Percentiles rank a stretch among this genome's conserved stretches.
phyloP scores from a whole-genome alignment of 2,113 vertebrate genomes.

The Otis tarda region DNA sequence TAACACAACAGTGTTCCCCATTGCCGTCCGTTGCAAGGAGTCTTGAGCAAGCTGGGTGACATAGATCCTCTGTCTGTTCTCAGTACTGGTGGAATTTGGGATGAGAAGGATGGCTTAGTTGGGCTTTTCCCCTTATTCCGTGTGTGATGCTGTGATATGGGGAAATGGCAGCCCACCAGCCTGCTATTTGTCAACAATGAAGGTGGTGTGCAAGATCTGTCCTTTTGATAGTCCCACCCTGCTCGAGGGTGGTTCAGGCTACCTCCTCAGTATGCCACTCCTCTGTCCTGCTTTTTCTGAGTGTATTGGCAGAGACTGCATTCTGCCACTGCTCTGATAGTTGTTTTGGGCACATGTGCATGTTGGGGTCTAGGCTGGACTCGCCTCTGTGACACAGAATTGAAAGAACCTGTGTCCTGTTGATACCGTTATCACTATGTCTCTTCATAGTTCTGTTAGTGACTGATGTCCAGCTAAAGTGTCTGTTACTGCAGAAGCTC shows the following conservation, averaged over 20 bases:
- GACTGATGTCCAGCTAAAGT: neutral
- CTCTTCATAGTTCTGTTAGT: neutral
- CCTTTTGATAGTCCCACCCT: neutral
- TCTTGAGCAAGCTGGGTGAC: neutral
- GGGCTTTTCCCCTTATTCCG: neutral
- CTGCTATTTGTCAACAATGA: neutral
- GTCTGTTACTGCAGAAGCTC: neutral
- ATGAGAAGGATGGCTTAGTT: neutral
- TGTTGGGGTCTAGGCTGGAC: neutral
- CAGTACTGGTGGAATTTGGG: neutral
- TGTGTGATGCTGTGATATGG: neutral
- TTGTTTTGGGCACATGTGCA: neutral
- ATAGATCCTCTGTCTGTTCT: neutral
- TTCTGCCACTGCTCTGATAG: neutral
- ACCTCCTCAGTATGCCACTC: fast-evolving
- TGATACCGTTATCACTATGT: neutral
- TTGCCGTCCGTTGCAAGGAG: neutral
- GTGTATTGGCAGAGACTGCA: neutral
- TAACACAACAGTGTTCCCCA: neutral
- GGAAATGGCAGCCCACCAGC: neutral
- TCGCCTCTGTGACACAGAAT: neutral
- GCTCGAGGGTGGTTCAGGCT: neutral
- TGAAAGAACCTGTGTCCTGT: neutral
- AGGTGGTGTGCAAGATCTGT: neutral
- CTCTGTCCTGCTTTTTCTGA: neutral